phyloP scores from a whole-genome alignment of 2,113 vertebrate genomes.

The Scopus umbretta region DNA sequence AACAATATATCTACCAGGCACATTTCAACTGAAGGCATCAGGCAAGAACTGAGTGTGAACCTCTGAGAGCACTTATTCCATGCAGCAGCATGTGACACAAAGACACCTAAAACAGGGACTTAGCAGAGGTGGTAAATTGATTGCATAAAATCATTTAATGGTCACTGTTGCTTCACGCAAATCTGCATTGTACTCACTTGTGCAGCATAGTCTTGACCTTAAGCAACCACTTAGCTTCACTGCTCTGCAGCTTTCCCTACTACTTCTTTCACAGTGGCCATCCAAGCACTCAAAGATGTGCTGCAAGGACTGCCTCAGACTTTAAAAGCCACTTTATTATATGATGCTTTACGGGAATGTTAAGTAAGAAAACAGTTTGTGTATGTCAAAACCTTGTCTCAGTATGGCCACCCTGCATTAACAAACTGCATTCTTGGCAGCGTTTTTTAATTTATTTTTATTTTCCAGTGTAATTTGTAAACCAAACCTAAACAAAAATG shows the following conservation, averaged over 20 bases:
- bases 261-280: not conserved
- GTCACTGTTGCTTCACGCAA: not conserved
- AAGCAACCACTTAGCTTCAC: not conserved
- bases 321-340: not conserved
- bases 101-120: not conserved
- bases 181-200: rapidly evolving
- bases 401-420: not conserved
- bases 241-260: not conserved
- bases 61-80: not conserved
- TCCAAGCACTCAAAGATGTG: not conserved
- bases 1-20: not conserved
- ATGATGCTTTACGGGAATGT: rapidly evolving
- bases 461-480: not conserved
- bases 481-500: not conserved
- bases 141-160: not conserved
- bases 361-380: not conserved
- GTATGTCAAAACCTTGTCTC: not conserved
- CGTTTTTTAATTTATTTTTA: not conserved
- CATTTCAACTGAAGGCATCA: not conserved
- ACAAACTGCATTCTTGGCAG: not conserved
- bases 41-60: not conserved
- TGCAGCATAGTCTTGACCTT: not conserved
- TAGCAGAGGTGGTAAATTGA: not conserved
- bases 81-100: not conserved
- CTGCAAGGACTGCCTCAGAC: not conserved